Evolutionary conservation across 2,888 invertebrate species (phyloP).

Genomic region (Drosophila lacicola): DNA sequence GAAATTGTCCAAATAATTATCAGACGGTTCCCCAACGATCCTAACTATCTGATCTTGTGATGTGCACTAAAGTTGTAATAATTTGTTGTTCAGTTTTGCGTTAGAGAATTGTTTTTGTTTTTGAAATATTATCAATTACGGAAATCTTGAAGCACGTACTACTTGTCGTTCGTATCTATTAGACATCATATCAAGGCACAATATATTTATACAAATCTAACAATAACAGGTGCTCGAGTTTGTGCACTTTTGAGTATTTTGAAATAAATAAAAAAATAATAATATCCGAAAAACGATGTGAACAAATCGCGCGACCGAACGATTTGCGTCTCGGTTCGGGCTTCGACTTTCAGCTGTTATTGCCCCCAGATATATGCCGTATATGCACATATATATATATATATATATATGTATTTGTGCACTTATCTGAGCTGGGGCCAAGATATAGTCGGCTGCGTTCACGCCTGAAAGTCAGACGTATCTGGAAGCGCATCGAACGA

Average conservation of each 20-base stretch:
- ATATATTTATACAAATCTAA: too few species aligned
- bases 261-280: neutral
- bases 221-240: neutral
- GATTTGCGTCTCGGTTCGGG: conserved; percentile 21
- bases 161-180: conserved; percentile 2
- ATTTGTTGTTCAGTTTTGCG: neutral
- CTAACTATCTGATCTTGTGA: neutral
- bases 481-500: conserved; percentile 56
- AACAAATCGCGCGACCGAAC: conserved; percentile 11
- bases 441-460: conserved; percentile 40
- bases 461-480: conserved; percentile 69
- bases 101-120: neutral
- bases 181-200: neutral
- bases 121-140: neutral
- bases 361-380: neutral
- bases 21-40: neutral
- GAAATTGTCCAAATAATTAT: too few species aligned
- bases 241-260: neutral
- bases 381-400: neutral
- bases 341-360: conserved; percentile 16
- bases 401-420: neutral
- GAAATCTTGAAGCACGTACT: conserved; percentile 8
- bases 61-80: neutral
- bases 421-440: conserved; percentile 39
- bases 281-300: neutral